Evolutionary conservation across 35 echinoderm and acorn worm species (phyloP), one percentile per base, ranked within the genome.

Genomic region (Chiridota heheva): DNA sequence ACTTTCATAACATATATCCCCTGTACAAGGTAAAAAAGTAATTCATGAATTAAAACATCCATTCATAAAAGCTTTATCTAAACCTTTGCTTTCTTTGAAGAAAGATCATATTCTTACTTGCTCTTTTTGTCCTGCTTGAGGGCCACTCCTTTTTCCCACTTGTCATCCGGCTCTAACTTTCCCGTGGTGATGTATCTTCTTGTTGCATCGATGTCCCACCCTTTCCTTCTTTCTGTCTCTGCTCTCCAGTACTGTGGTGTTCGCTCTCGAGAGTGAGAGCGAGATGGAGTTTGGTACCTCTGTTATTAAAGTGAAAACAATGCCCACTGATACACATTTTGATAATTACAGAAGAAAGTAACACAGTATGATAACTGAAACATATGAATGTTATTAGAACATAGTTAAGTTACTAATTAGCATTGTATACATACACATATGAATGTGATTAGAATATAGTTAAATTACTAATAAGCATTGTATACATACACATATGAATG

Each of bases 181-280:
- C 77, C 78, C 16, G 75, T 78, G 8, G 53, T 42, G 34, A 78
- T 60, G 75, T 78, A 78, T 39, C 75, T 33, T 40, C 55, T 78
- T 22, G 51, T 78, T 8, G 53, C 75, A 26, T 78, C 75, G 12
- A 78, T 78, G 51, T 78, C 75, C 51, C 53, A 78, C 26, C 75
- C 75, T 61, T 57, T 78, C 46, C 81, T 62, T 39, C 65, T 36
- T 69, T 90, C 81, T 22, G 81, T 66, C 80, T 97, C 93, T 29
- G 72, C 78, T 7, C 65, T 80, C 93, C 93, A 97, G 65, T 97
- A 89, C 32, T 90, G 93, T 57, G 91, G 91, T 22, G 91, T 96
- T 15, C 47, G 36, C 43, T 82, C 90, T 7, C 86, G 61, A 34
- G 91, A 96, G 20, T 69, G 64, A 40, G 90, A 92, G 4, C 89